phyloP scores from a whole-genome alignment of 2,113 vertebrate species.

The Antennarius striatus region DNA sequence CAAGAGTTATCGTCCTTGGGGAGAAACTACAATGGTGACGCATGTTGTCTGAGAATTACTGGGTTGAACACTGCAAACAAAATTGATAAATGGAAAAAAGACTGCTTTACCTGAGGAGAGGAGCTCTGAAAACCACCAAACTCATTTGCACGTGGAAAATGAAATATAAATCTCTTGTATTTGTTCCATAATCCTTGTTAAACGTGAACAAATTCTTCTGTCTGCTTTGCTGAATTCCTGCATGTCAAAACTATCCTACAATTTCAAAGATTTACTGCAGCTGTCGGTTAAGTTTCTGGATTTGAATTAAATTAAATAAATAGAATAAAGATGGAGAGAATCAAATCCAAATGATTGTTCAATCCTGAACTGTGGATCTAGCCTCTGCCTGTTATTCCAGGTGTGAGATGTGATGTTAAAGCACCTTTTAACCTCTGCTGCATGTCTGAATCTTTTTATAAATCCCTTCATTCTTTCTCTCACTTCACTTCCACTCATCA shows the following conservation, averaged over 20 bases:
- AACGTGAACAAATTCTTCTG: conserved; percentile 32
- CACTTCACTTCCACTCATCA: conserved; percentile 41
- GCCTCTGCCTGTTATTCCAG: conserved; percentile 43
- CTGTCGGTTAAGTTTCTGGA: conserved; percentile 44
- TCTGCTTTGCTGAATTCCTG: conserved; percentile 23
- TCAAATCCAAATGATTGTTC: conserved; percentile 31
- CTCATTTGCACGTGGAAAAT: conserved; percentile 18
- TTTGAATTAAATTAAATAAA: conserved; percentile 47
- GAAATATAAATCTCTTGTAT: conserved; percentile 27
- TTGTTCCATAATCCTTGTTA: conserved; percentile 28
- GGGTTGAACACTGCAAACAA: conserved; percentile 22
- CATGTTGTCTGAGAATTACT: conserved; percentile 18
- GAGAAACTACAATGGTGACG: conserved; percentile 23
- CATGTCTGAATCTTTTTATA: not conserved
- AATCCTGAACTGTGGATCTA: conserved; percentile 18
- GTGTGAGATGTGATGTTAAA: conserved; percentile 35
- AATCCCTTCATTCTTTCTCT: conserved; percentile 35
- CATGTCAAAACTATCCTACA: conserved; percentile 40
- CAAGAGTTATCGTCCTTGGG: conserved; percentile 30
- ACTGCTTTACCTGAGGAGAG: conserved; percentile 25
- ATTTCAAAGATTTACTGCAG: conserved; percentile 41
- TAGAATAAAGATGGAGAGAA: conserved; percentile 22
- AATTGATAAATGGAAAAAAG: not conserved
- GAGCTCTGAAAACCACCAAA: conserved; percentile 12
- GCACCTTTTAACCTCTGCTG: conserved; percentile 57